Percentiles rank a stretch among this genome's conserved stretches.
Conservation (phyloP, 2,113 vertebrate genomes). For the Sisor rabdophorus region DNA sequence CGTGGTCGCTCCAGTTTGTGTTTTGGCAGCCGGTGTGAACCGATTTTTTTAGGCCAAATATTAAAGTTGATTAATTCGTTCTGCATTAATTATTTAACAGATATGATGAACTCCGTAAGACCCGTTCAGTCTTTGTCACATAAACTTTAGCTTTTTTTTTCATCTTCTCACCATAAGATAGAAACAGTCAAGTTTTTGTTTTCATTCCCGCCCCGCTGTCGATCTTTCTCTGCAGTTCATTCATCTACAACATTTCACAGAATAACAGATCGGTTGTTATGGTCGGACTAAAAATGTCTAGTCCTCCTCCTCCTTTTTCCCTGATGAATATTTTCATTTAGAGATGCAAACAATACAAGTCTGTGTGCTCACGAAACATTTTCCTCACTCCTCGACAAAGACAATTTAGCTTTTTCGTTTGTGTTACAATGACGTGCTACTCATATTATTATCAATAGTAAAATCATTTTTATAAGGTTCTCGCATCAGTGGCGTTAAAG, state of each 20-base stretch:
- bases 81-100: neutral
- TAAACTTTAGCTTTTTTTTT: constrained; percentile 43
- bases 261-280: constrained; percentile 62
- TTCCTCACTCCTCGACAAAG: neutral
- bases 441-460: neutral
- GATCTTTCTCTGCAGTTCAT: constrained; percentile 39
- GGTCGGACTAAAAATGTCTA: constrained; percentile 30
- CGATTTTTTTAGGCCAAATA: neutral
- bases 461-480: neutral
- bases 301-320: constrained; percentile 6
- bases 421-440: neutral
- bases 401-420: neutral
- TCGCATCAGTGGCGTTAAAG: neutral
- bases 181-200: constrained; percentile 63
- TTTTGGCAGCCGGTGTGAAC: neutral
- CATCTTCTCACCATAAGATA: constrained; percentile 27
- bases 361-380: neutral
- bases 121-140: constrained; percentile 49
- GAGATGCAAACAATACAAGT: constrained; percentile 21
- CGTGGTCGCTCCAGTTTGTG: neutral
- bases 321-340: constrained; percentile 11
- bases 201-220: constrained; percentile 46
- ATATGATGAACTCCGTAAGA: neutral
- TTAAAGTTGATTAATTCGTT: neutral
- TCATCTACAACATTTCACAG: constrained; percentile 50